Percentiles rank a stretch among this genome's conserved stretches.
Conservation (phyloP, 2,888 invertebrate species). For the Hypselothyrea guttata region DNA sequence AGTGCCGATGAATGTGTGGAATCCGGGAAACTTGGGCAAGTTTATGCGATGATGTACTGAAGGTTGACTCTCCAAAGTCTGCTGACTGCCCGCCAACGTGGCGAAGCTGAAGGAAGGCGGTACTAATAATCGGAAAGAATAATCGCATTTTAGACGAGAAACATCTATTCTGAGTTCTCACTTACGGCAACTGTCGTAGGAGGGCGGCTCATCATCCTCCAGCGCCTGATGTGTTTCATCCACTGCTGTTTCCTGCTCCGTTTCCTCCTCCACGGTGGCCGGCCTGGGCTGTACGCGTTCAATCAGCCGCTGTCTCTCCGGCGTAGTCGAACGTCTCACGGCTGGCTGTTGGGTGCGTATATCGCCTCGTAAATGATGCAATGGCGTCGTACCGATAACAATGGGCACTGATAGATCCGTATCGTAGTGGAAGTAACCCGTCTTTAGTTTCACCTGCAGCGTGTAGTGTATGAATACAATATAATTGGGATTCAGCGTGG, state of each 20-base stretch:
- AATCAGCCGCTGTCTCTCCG: conserved; percentile 65
- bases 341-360: conserved; percentile 59
- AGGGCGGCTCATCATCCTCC: conserved; percentile 75
- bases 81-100: conserved; percentile 73
- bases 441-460: conserved; percentile 73
- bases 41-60: conserved; percentile 60
- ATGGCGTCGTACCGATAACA: conserved; percentile 73
- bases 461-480: conserved; percentile 78
- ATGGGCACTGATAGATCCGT: conserved; percentile 74
- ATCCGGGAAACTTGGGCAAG: conserved; percentile 75
- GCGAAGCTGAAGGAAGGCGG: conserved; percentile 79
- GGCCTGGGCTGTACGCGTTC: conserved; percentile 52
- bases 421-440: conserved; percentile 77
- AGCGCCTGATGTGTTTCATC: conserved; percentile 51
- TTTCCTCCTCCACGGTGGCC: conserved; percentile 47
- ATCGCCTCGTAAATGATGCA: conserved; percentile 51
- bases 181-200: conserved; percentile 79
- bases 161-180: no score
- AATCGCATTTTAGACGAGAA: no score
- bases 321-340: conserved; percentile 42
- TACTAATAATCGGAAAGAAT: no score
- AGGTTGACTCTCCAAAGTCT: conserved; percentile 57
- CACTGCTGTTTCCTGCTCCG: conserved; percentile 33
- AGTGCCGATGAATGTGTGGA: conserved; percentile 65
- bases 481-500: conserved; percentile 83